Base-by-base conservation (phyloP, 1,140 invertebrate species). In the Telenomus remus region DNA sequence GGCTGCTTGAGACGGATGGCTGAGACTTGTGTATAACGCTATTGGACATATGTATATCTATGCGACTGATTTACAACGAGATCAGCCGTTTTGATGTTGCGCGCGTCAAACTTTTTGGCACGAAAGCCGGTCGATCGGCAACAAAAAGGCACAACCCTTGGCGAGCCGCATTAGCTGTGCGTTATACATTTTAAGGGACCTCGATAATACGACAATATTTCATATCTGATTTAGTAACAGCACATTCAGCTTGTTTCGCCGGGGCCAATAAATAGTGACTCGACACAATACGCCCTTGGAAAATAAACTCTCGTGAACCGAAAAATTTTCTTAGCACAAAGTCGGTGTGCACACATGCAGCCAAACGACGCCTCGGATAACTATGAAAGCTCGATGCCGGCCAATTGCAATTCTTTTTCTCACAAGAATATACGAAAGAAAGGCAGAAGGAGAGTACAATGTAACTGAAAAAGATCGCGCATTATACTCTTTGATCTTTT, bases 1-100 rank as follows among this genome's bases (percentile, higher is more conserved):
- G 83, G 82, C 79, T 82, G 82, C 83, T 86, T 81, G 83, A 85
- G 84, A 86, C 84, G 79, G 83, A 84, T 83, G 81, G 81, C 78
- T 63, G 64, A 81, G 78, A 81, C n/a, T 74, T 74, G 76, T 76
- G 76, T 73, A 76, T 78, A 70, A 66, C 60, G 48, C 46, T 61
- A 16, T 72, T 77, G 69, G 69, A 75, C 73, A 74, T 61, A 70
- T 72, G 64, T 73, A 69, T 72, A 80, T 75, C 56, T 69, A 60
- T 55, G 47, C 10, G 42, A 72, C 46, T 59, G 69, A 64, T 64
- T 64, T 49, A 47, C 53, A 33, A 42, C 48, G 43, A 59, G 59
- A 35, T 50, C 37, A 56, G 44, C 55, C 55, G 65, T 49, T 39
- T 12, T 47, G 14, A 11, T 43, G 9, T 13, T 39, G 59, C 65